Evolutionary conservation across 2,888 invertebrate genomes (phyloP).

Genomic region (Phyllotreta striolata): DNA sequence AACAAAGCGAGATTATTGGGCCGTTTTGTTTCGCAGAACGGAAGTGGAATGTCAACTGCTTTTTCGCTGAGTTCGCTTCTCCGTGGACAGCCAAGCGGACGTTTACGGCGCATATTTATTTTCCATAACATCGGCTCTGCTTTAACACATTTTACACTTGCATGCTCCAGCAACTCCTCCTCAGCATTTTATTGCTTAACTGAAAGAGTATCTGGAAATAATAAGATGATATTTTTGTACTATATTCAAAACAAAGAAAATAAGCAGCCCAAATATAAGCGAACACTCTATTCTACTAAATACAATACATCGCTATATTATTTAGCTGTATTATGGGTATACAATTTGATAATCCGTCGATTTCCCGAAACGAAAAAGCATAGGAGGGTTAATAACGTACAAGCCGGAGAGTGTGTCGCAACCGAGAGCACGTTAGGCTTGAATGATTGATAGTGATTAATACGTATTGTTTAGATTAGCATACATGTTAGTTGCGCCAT

Average conservation of each 20-base stretch:
- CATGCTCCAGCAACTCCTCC: too few relatives aligned
- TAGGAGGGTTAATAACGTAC: neutral
- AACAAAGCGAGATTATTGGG: constrained; percentile 20
- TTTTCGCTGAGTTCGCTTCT: constrained; percentile 21
- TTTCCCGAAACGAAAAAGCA: neutral
- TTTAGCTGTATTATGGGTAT: too few relatives aligned
- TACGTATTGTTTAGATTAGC: constrained; percentile 14
- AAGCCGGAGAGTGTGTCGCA: constrained; percentile 6
- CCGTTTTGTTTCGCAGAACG: constrained; percentile 8
- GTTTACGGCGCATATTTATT: constrained; percentile 7
- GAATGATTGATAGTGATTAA: constrained; percentile 18
- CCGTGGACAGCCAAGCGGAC: constrained; percentile 2
- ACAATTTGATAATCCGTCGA: neutral
- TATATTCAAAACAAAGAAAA: too few relatives aligned
- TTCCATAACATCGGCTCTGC: constrained; percentile 12
- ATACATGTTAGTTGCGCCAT: constrained; percentile 3
- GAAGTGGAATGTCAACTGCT: constrained; percentile 13
- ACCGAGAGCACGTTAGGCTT: neutral
- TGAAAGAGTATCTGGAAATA: too few relatives aligned
- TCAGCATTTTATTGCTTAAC: too few relatives aligned
- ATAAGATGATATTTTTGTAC: too few relatives aligned
- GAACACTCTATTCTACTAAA: too few relatives aligned
- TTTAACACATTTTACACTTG: neutral
- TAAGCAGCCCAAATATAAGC: too few relatives aligned
- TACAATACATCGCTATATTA: too few relatives aligned